Conservation (phyloP, 37 sponge, comb jelly and placozoan species). For the Chondrosia reniformis region DNA sequence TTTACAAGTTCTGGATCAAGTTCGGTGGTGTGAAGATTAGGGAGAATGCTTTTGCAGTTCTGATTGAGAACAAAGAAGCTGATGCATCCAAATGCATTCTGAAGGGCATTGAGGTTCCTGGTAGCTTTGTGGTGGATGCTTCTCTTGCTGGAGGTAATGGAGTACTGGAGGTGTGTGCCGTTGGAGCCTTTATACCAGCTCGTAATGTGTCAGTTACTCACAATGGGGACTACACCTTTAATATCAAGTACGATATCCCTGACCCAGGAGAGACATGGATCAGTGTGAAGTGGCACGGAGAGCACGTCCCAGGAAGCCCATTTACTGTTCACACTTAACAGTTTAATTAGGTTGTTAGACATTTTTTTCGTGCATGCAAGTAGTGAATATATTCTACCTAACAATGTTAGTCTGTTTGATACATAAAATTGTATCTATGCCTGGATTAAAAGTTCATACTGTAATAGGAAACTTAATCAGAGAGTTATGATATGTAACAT, state of each 20-base stretch:
- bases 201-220: slow-evolving; percentile 80
- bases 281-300: slow-evolving; percentile 88
- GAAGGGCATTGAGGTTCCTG: slow-evolving; percentile 41
- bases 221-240: slow-evolving; percentile 89
- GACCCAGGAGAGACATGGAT: slow-evolving; percentile 80
- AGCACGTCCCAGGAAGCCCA: slow-evolving; percentile 87
- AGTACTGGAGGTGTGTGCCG: slow-evolving; percentile 79
- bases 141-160: slow-evolving; percentile 84
- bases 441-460: too few species aligned
- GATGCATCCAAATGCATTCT: slow-evolving; percentile 81
- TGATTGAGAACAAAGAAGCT: slow-evolving; percentile 59
- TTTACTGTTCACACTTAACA: slow-evolving; percentile 46
- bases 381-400: too few species aligned
- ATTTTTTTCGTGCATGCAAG: too few species aligned
- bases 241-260: slow-evolving; percentile 66
- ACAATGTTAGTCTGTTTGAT: too few species aligned
- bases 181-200: slow-evolving; percentile 77
- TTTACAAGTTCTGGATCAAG: slow-evolving; percentile 72
- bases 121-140: slow-evolving; percentile 74
- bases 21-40: slow-evolving; percentile 73
- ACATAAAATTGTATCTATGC: too few species aligned
- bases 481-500: too few species aligned
- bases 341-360: too few species aligned
- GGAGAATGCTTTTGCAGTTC: slow-evolving; percentile 63
- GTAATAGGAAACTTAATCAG: too few species aligned